Evolutionary conservation across 2,888 invertebrate genomes (phyloP), one percentile per base, ranked within the genome.

Genomic region (Harmothoe impar): DNA sequence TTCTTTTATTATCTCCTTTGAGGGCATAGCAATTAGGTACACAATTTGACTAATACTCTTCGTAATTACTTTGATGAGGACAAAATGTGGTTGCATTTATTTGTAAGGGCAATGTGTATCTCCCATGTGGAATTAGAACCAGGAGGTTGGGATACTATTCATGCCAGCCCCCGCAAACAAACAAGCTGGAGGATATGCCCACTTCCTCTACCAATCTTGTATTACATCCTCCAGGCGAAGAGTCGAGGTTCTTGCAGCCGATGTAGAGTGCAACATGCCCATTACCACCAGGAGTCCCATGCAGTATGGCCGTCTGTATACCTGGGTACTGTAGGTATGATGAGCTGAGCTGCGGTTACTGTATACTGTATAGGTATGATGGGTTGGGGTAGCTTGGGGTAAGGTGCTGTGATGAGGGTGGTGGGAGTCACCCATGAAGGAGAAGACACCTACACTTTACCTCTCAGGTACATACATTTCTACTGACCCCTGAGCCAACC

Each of bases 101-200:
- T 5, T 62, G 62, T 62, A n/a, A 7, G 62, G 3, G 43, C 10
- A 10, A 43, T n/a, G 20, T 62, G 62, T 3, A n/a, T 62, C 62
- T n/a, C 20, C 20, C 62, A 62, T 62, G 12, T n/a, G 62, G 62
- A 20, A 43, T 43, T 43, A 5, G 62, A 62, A n/a, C 12, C 62
- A 62, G 62, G 62, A 62, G 62, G 20, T 3, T 3, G 7, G 3
- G 62, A n/a, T 15, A 62, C 23, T 3, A n/a, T n/a, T 3, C 62
- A n/a, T 62, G 20, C 3, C 62, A 62, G 3, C 20, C 62, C 62
- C 62, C 62, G n/a, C 62, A 62, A 15, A 62, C 62, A 62, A 62
- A 62, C 62, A 62, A 20, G 62, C 62, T 62, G n/a, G 62, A 62
- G 62, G 62, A 62, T 62, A 62, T 62, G n/a, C n/a, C 62, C 62